phyloP scores from a whole-genome alignment of 2,888 invertebrate genomes.

The Polia nebulosa region DNA sequence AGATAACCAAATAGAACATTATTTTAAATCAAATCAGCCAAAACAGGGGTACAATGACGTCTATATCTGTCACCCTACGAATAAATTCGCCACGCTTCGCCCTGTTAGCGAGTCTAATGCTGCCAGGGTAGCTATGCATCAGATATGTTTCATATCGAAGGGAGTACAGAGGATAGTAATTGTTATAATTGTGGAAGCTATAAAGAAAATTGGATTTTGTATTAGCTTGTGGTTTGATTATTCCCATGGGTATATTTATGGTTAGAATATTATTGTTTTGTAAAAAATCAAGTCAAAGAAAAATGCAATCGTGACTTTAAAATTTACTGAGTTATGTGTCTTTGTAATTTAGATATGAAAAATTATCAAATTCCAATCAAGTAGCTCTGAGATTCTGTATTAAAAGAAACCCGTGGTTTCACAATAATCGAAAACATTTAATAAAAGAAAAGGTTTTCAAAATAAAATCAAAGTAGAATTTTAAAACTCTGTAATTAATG shows the following conservation, averaged over 20 bases:
- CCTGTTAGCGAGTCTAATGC: conserved; percentile 73
- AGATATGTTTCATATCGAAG: conserved; percentile 62
- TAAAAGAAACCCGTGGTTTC: no score
- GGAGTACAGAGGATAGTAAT: conserved; percentile 61
- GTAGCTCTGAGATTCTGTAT: no score
- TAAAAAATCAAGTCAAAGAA: neutral
- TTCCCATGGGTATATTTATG: conserved; percentile 8
- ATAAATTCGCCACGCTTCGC: conserved; percentile 76
- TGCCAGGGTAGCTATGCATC: conserved; percentile 68
- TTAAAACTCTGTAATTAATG: conserved; percentile 76
- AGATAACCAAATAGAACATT: conserved; percentile 62
- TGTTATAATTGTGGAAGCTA: conserved; percentile 58
- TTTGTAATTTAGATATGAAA: no score
- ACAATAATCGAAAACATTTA: neutral
- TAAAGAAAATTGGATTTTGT: conserved; percentile 61
- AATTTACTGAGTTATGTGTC: no score
- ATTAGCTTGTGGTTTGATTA: conserved; percentile 19
- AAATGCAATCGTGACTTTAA: no score
- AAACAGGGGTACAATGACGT: conserved; percentile 70
- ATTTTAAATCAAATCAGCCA: conserved; percentile 68
- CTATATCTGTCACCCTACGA: conserved; percentile 77
- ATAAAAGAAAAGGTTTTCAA: conserved; percentile 19
- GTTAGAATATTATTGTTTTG: neutral
- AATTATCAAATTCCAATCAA: no score
- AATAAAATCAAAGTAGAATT: conserved; percentile 62